Conservation (phyloP, 2,888 invertebrate genomes). For the Zelleria hepariella region DNA sequence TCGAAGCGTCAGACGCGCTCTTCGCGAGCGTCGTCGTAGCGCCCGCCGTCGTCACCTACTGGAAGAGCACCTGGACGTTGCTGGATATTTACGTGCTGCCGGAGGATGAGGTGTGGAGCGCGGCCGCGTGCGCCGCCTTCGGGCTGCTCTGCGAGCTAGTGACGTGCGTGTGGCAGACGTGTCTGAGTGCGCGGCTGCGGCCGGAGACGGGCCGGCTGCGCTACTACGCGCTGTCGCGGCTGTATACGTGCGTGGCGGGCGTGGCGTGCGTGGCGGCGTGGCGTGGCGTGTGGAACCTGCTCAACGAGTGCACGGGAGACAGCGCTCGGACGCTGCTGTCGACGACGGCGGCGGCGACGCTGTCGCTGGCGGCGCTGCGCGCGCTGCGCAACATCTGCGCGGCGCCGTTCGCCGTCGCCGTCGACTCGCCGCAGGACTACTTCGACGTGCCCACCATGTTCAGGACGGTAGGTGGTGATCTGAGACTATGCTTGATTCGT, state of each 20-base stretch:
- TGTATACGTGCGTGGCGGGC: slow-evolving; percentile 83
- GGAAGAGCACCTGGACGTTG: slow-evolving; percentile 89
- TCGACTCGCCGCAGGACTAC: slow-evolving; percentile 83
- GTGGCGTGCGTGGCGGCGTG: slow-evolving; percentile 89
- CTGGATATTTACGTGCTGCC: slow-evolving; percentile 82
- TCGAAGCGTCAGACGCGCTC: slow-evolving; percentile 79
- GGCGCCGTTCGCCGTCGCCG: slow-evolving; percentile 83
- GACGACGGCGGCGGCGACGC: slow-evolving; percentile 76
- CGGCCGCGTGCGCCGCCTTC: slow-evolving; percentile 76
- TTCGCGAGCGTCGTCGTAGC: slow-evolving; percentile 82
- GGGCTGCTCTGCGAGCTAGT: slow-evolving; percentile 79
- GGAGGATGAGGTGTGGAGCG: slow-evolving; percentile 71
- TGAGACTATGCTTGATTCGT: too few relatives aligned
- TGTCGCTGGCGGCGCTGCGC: slow-evolving; percentile 78
- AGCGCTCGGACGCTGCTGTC: slow-evolving; percentile 72
- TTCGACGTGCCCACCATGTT: slow-evolving; percentile 91
- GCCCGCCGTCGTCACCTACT: slow-evolving; percentile 87
- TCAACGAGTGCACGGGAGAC: slow-evolving; percentile 79
- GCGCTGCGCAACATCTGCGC: slow-evolving; percentile 85
- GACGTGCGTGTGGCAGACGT: slow-evolving; percentile 78
- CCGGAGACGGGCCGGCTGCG: slow-evolving; percentile 78
- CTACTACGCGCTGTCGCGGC: slow-evolving; percentile 78
- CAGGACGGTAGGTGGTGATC: slow-evolving; percentile 77
- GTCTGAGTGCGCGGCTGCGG: slow-evolving; percentile 65
- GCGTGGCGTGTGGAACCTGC: slow-evolving; percentile 86